Percentiles rank a stretch among this genome's conserved stretches.
phyloP scores from a whole-genome alignment of 1,140 invertebrate species.

The Bombus waltoni region DNA sequence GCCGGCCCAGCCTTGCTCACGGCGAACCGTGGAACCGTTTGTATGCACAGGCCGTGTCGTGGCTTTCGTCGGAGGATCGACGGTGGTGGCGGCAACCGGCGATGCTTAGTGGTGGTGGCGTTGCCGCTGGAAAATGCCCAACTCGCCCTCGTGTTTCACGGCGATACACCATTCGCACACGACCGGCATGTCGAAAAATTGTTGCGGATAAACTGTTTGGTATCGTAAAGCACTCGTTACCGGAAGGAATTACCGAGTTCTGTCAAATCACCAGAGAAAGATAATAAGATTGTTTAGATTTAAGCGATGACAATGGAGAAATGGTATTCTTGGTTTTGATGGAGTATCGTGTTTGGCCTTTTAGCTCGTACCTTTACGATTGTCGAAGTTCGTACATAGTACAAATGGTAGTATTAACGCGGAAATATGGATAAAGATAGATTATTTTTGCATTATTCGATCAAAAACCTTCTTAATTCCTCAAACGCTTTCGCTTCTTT shows the following conservation, averaged over 20 bases:
- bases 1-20: conserved; percentile 31
- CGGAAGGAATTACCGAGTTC: background rate
- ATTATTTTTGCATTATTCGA: background rate
- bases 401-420: background rate
- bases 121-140: conserved; percentile 13
- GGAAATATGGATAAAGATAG: background rate
- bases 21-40: conserved; percentile 41
- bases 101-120: conserved; percentile 23
- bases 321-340: background rate
- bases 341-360: background rate
- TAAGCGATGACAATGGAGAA: background rate
- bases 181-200: background rate
- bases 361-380: background rate
- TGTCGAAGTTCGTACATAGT: background rate
- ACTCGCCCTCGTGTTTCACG: conserved; percentile 1
- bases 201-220: conserved; percentile 18
- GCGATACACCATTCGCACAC: background rate
- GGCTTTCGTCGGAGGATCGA: conserved; percentile 40
- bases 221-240: background rate
- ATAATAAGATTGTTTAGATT: no score
- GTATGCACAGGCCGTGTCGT: conserved; percentile 52
- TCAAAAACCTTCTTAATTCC: no score
- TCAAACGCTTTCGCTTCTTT: no score
- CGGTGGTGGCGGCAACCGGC: background rate
- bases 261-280: background rate